Evolutionary conservation across 1,140 invertebrate genomes (phyloP).

Genomic region (Nasonia longicornis): DNA sequence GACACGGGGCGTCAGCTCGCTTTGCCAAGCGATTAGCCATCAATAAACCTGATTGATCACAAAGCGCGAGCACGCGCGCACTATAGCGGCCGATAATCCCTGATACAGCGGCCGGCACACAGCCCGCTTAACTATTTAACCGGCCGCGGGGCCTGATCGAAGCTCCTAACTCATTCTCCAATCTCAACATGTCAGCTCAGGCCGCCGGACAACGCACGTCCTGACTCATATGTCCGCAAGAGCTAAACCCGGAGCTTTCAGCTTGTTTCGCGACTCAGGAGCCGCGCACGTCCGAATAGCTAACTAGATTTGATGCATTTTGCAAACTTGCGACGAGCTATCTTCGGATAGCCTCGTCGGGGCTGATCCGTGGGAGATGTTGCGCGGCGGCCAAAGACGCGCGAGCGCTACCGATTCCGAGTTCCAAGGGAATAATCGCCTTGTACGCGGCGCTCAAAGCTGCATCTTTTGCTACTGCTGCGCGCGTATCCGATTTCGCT

Average conservation of each 20-base stretch:
- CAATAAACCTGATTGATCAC: slow-evolving; percentile 47
- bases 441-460: no score
- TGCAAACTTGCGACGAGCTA: neutral
- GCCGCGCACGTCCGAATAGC: neutral
- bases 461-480: no score
- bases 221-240: neutral
- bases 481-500: no score
- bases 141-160: slow-evolving; percentile 9
- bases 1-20: neutral
- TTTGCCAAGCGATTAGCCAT: slow-evolving; percentile 42
- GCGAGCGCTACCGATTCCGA: neutral
- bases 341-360: neutral
- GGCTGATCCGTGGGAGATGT: no score
- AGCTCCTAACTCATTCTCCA: slow-evolving; percentile 4
- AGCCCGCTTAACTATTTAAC: slow-evolving; percentile 30
- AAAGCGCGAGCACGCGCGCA: neutral
- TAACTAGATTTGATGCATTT: slow-evolving; percentile 5
- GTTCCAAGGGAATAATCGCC: no score
- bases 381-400: neutral
- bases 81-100: slow-evolving; percentile 19
- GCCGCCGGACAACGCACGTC: no score
- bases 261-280: neutral
- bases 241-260: neutral
- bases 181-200: neutral
- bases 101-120: neutral